Evolutionary conservation across 2,113 vertebrate genomes (phyloP), one percentile per base, ranked within the genome.

Genomic region (Lycocorax pyrrhopterus): DNA sequence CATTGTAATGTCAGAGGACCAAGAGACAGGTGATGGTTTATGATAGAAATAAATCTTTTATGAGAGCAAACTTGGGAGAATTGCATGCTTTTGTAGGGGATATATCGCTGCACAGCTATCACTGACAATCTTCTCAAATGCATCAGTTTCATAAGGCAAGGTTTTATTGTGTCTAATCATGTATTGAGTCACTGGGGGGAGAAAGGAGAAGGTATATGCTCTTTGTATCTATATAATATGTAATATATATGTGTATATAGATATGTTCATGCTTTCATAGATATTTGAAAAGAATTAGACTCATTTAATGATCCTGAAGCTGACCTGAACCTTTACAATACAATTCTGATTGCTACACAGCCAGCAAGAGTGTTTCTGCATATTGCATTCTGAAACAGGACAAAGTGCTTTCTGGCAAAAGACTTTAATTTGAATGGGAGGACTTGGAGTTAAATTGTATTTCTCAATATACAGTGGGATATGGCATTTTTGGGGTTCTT

Each of bases 31-130:
- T 97, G 97, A 97, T 94, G 79, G 94, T 97, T 97, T 98, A 97
- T 81, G 96, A 96, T 96, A 97, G 95, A 96, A 98, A 97, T 98
- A 97, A 97, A 97, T 98, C 96, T 98, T 97, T 97, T 96, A 97
- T 92, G 93, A 97, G 91, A 97, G 90, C 96, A 97, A 97, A 98
- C 96, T 93, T 97, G 64, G 81, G 92, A 98, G 97, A 98, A 98
- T 95, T 95, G 68, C 71, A 87, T 91, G 95, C 93, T 97, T 97
- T 98, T 96, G 92, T 98, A 97, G 74, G 44, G 89, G 92, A 94
- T 97, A 96, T 97, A 96, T 97, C 68, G 88, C 82, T 81, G 67
- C 74, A 87, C 81, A 96, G 92, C 95, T 96, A 97, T 95, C 93
- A 92, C 92, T 97, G 97, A 85, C 96, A 97, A 90, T 90, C 78